phyloP scores from a whole-genome alignment of 2,797 vertebrate genomes.

The Zenarchopterus dispar region DNA sequence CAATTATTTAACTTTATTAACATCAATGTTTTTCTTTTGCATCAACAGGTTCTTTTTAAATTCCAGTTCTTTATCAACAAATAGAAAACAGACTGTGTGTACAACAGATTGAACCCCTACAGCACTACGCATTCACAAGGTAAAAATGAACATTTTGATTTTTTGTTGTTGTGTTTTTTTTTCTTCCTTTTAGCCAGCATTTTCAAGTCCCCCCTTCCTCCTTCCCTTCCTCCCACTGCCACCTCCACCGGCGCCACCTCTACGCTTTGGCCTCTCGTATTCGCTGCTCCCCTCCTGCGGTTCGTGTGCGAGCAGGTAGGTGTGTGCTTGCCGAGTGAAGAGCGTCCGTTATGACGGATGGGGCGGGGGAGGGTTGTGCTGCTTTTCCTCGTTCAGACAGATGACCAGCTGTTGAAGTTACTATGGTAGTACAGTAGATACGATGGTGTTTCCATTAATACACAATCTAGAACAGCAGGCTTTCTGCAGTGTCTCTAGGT shows the following conservation, averaged over 20 bases:
- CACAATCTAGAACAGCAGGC: conserved; percentile 85
- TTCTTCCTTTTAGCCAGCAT: conserved; percentile 67
- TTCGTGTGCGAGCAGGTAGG: conserved; percentile 51
- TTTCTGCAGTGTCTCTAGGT: conserved; percentile 71
- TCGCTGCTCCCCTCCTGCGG: conserved; percentile 41
- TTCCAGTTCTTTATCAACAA: conserved; percentile 93
- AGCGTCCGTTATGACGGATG: conserved; percentile 71
- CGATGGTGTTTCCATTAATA: conserved; percentile 88
- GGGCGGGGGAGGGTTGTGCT: conserved; percentile 59
- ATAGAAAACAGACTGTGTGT: conserved; percentile 99
- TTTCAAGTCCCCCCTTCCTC: conserved; percentile 63
- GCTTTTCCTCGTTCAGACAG: conserved; percentile 64
- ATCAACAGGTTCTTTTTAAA: conserved; percentile 84
- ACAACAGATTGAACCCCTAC: conserved; percentile 97
- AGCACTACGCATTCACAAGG: conserved; percentile 99
- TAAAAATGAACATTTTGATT: conserved; percentile 87
- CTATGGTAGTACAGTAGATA: conserved; percentile 90
- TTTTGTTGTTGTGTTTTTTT: conserved; percentile 37
- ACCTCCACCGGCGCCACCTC: not conserved
- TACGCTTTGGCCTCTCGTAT: conserved; percentile 24
- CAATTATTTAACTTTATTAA: conserved; percentile 99
- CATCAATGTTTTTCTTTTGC: conserved; percentile 88
- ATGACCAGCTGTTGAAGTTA: conserved; percentile 73
- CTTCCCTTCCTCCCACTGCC: conserved; percentile 34
- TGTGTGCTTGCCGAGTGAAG: conserved; percentile 65